Conservation (phyloP, 2,888 invertebrate genomes). For the Petrolisthes cinctipes region DNA sequence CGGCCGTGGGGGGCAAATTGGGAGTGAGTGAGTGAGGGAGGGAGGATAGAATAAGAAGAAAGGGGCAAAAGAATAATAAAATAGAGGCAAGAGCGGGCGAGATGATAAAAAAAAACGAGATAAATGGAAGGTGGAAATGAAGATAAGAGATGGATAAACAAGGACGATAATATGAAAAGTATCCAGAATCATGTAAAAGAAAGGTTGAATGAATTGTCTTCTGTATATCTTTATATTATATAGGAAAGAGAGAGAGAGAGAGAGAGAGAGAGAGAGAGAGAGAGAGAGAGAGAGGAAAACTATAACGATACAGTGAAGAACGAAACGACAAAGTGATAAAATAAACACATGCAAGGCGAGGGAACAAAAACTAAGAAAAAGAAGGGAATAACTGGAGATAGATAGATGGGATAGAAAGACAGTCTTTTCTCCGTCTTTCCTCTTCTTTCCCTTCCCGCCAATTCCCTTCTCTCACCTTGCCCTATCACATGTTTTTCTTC, state of each 20-base stretch:
- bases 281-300: too few species aligned
- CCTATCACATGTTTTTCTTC: conserved; percentile 2
- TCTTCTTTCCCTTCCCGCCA: not conserved
- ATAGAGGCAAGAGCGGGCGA: not conserved
- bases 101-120: not conserved
- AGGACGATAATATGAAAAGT: not conserved
- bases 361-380: not conserved
- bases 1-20: not conserved
- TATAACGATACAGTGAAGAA: too few species aligned
- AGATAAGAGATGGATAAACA: not conserved
- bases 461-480: not conserved
- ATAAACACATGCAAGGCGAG: too few species aligned
- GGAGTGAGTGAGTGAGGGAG: not conserved
- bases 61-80: not conserved
- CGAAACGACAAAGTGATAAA: too few species aligned
- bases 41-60: not conserved
- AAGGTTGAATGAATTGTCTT: too few species aligned
- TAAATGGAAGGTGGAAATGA: not conserved
- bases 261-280: too few species aligned
- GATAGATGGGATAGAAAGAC: not conserved
- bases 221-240: too few species aligned
- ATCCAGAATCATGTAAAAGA: too few species aligned
- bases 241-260: too few species aligned
- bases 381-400: not conserved
- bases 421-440: not conserved